Percentiles rank a stretch among this genome's conserved stretches.
phyloP scores from a whole-genome alignment of 2,888 invertebrate species.

The Tipula helvola region DNA sequence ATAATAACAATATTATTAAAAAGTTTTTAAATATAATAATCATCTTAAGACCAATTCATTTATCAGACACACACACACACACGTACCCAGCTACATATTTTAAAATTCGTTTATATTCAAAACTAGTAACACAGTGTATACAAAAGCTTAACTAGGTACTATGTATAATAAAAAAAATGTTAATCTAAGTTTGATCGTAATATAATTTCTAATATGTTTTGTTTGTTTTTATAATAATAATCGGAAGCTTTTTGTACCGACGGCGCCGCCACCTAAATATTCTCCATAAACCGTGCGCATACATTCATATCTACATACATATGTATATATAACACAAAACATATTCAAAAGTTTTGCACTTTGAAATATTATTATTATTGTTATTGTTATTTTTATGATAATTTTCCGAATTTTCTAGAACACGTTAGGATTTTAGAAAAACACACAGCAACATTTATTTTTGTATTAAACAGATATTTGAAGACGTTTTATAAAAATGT shows the following conservation, averaged over 20 bases:
- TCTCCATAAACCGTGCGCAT: not conserved
- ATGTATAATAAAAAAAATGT: not conserved
- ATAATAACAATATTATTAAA: not conserved
- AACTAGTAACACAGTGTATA: not conserved
- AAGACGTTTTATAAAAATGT: not conserved
- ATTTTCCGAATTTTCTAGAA: not conserved
- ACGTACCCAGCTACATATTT: not conserved
- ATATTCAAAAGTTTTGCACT: conserved; percentile 4
- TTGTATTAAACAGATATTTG: not conserved
- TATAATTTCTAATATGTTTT: not conserved
- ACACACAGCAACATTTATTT: not conserved
- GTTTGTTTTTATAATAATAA: not conserved
- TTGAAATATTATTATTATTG: conserved; percentile 4
- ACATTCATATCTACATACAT: not conserved
- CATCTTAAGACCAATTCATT: not conserved
- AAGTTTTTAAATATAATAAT: not conserved
- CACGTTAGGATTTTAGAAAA: not conserved
- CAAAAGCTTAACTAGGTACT: not conserved
- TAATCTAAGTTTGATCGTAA: not conserved
- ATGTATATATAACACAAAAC: not conserved
- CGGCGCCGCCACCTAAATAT: not conserved
- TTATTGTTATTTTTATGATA: conserved; percentile 4
- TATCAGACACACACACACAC: not conserved
- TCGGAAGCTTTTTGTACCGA: not conserved
- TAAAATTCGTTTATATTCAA: not conserved